Percentiles rank a stretch among this genome's conserved stretches.
phyloP scores from a whole-genome alignment of 2,113 vertebrate species.

The Rousettus leschenaultii region DNA sequence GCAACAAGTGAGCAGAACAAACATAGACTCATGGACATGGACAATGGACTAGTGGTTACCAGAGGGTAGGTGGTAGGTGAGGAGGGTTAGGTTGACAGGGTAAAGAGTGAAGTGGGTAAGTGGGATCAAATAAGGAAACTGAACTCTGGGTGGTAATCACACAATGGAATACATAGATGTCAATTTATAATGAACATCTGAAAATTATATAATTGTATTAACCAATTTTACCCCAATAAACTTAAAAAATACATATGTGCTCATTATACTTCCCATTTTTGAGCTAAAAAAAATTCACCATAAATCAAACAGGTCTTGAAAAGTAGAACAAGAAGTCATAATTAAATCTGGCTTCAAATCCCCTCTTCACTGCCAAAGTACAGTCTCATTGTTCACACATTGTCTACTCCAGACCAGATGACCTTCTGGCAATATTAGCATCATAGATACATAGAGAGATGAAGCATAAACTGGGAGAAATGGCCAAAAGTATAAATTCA shows the following conservation, averaged over 20 bases:
- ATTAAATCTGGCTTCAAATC: neutral
- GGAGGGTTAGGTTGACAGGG: no score
- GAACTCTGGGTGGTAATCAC: no score
- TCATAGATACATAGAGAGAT: neutral
- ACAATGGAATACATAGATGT: no score
- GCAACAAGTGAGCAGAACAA: no score
- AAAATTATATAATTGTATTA: no score
- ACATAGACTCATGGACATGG: no score
- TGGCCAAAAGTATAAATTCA: neutral
- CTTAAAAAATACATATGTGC: neutral
- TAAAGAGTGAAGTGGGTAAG: no score
- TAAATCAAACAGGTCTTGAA: neutral
- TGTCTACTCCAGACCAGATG: neutral
- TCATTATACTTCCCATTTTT: neutral
- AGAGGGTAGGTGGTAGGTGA: no score
- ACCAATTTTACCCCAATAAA: no score
- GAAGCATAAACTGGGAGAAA: neutral
- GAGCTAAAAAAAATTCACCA: neutral
- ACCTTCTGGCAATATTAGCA: neutral
- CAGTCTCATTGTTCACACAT: rapidly evolving
- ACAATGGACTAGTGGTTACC: no score
- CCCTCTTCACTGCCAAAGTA: neutral
- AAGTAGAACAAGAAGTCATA: neutral
- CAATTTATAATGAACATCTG: no score
- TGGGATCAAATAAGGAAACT: no score